phyloP scores from a whole-genome alignment of 2,797 vertebrate species.

The Hipposideros larvatus region DNA sequence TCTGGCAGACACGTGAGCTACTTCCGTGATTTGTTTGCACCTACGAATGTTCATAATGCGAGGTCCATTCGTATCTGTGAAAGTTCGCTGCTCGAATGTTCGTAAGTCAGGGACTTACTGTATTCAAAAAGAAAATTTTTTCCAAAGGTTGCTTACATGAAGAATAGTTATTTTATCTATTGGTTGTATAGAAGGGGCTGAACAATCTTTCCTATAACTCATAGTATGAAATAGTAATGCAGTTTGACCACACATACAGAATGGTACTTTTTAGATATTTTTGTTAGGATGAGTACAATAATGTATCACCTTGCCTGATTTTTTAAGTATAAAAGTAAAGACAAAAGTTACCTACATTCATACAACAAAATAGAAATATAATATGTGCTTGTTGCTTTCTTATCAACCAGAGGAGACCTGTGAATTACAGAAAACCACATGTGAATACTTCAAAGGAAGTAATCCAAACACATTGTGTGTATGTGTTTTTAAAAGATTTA shows the following conservation, averaged over 20 bases:
- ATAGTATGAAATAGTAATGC: not conserved
- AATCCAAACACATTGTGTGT: slow-evolving; percentile 62
- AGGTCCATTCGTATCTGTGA: too few relatives aligned
- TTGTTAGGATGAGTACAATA: not conserved
- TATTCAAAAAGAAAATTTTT: slow-evolving; percentile 45
- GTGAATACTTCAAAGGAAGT: slow-evolving; percentile 74
- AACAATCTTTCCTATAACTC: not conserved
- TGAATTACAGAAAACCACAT: slow-evolving; percentile 64
- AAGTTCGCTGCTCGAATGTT: too few relatives aligned
- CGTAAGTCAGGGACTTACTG: too few relatives aligned
- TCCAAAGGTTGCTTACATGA: not conserved
- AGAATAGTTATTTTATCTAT: slow-evolving; percentile 25
- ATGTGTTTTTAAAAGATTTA: slow-evolving; percentile 71
- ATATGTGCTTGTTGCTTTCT: slow-evolving; percentile 57
- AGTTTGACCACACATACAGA: not conserved
- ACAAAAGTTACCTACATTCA: slow-evolving; percentile 27
- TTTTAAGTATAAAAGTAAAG: slow-evolving; percentile 53
- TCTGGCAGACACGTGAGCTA: too few relatives aligned
- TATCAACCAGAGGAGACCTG: slow-evolving; percentile 61
- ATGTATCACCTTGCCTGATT: slow-evolving; percentile 40
- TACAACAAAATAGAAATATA: slow-evolving; percentile 50
- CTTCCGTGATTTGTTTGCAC: too few relatives aligned
- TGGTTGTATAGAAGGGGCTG: not conserved
- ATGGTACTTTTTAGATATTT: slow-evolving; percentile 33
- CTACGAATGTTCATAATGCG: too few relatives aligned